Evolutionary conservation across 1,140 invertebrate genomes (phyloP).

Genomic region (Drosophila pruinosa): DNA sequence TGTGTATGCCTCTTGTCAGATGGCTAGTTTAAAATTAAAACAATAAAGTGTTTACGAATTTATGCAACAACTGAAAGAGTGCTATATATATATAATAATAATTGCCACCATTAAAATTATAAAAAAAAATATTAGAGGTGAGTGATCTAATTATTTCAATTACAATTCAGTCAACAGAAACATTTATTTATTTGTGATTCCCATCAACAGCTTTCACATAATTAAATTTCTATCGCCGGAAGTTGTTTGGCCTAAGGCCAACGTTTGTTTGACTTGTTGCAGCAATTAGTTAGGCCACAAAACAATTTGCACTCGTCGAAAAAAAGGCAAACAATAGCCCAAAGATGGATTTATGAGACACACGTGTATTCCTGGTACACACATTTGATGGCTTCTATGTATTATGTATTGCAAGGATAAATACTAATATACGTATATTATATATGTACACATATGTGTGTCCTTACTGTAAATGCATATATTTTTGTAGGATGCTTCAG

Average conservation of each 20-base stretch:
- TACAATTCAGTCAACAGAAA: neutral
- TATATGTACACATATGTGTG: neutral
- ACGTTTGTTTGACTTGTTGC: slow-evolving; percentile 29
- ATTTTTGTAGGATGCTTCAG: slow-evolving; percentile 33
- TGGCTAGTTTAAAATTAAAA: slow-evolving; percentile 6
- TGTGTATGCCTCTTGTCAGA: neutral
- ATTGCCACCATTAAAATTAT: neutral
- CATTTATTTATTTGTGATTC: neutral
- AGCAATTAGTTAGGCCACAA: slow-evolving; percentile 26
- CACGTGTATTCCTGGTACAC: slow-evolving; percentile 32
- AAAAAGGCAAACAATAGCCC: slow-evolving; percentile 23
- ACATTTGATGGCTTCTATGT: slow-evolving; percentile 3
- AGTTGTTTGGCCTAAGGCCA: slow-evolving; percentile 18
- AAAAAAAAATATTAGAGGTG: neutral
- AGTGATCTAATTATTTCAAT: neutral
- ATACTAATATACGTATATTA: neutral
- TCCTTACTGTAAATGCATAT: too few relatives aligned
- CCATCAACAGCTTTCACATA: slow-evolving; percentile 9
- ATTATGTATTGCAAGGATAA: slow-evolving; percentile 18
- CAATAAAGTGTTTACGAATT: neutral
- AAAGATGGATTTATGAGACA: slow-evolving; percentile 57
- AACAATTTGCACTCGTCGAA: slow-evolving; percentile 27
- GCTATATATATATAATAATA: neutral
- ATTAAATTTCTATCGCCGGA: neutral
- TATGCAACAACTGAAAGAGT: neutral